phyloP scores from a whole-genome alignment of 2,797 vertebrate genomes.

The Luscinia luscinia region DNA sequence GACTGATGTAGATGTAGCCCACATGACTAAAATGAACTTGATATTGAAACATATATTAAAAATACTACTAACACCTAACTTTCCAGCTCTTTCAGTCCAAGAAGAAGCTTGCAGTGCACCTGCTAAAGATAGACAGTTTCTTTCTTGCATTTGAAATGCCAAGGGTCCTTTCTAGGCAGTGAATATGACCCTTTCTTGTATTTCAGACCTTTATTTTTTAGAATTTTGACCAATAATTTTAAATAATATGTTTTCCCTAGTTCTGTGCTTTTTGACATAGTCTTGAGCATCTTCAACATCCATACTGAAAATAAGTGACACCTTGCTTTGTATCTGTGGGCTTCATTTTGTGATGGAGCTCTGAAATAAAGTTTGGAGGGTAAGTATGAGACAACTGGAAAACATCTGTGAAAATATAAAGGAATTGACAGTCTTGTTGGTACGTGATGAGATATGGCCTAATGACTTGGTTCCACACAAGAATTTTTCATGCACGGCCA shows the following conservation, averaged over 20 bases:
- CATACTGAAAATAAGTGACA: not conserved
- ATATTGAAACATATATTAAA: not conserved
- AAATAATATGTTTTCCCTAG: not conserved
- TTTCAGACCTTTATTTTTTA: not conserved
- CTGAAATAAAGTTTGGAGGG: not conserved
- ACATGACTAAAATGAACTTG: not conserved
- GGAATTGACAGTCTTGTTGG: not conserved
- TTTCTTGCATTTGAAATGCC: not conserved
- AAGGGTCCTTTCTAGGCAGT: not conserved
- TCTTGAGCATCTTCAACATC: not conserved
- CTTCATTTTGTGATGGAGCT: not conserved
- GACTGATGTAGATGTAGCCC: not conserved
- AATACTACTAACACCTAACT: not conserved
- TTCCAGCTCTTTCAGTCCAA: not conserved
- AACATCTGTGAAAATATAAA: not conserved
- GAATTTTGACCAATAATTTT: not conserved
- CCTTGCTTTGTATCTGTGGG: not conserved
- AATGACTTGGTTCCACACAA: not conserved
- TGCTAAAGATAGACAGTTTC: not conserved
- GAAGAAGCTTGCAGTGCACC: not conserved
- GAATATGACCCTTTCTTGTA: not conserved
- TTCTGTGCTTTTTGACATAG: not conserved
- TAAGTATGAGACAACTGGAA: not conserved
- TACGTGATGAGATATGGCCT: not conserved
- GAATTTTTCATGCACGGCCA: not conserved